Conservation (phyloP, 2,113 vertebrate species). For the Mormoops blainvillei region DNA sequence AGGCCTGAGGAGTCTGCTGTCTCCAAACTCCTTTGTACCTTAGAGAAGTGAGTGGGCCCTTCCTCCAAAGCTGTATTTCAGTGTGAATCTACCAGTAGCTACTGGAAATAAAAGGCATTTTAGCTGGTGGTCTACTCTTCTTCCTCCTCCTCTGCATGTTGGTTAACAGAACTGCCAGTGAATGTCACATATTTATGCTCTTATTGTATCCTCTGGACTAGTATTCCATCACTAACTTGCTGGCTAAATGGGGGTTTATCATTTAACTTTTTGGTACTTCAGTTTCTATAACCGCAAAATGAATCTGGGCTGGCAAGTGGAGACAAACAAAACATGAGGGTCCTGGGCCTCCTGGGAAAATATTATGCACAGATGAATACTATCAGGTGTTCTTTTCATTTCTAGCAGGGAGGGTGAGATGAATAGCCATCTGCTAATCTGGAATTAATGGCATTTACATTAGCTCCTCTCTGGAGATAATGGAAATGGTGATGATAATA, state of each 20-base stretch:
- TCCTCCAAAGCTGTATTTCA: not conserved
- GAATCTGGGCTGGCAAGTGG: not conserved
- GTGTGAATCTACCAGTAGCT: not conserved
- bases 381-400: not conserved
- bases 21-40: not conserved
- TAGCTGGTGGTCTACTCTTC: not conserved
- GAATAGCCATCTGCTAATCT: not conserved
- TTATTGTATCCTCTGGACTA: not conserved
- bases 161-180: not conserved
- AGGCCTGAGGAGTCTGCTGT: constrained; percentile 3
- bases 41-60: not conserved
- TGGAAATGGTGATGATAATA: not conserved
- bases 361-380: not conserved
- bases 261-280: not conserved
- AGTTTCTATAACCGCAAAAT: constrained; percentile 22
- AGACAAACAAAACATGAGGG: not conserved
- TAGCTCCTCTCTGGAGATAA: not conserved
- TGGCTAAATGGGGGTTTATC: not conserved
- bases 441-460: not conserved
- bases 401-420: not conserved
- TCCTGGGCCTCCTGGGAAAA: not conserved
- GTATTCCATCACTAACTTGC: not conserved
- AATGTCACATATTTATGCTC: not conserved
- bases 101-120: not conserved
- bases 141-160: not conserved